Evolutionary conservation across 1,140 invertebrate species (phyloP).

Genomic region (Brachionus rotundiformis): DNA sequence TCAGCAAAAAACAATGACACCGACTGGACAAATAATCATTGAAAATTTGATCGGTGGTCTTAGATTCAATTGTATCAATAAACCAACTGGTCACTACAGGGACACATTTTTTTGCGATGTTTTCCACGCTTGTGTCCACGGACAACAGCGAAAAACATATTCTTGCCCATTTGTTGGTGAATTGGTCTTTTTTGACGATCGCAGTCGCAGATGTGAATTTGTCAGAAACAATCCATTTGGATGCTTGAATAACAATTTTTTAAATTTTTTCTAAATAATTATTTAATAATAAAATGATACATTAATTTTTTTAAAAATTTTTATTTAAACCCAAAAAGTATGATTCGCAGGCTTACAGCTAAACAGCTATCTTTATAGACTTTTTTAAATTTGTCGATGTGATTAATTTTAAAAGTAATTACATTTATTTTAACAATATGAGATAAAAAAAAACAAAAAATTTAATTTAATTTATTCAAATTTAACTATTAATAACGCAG

Average conservation of each 20-base stretch:
- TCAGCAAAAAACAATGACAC: slow-evolving; percentile 13
- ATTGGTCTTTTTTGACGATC: not conserved
- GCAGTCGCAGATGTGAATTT: not conserved
- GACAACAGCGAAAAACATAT: not conserved
- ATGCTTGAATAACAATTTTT: not conserved
- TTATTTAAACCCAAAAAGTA: no score
- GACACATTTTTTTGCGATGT: slow-evolving; percentile 2
- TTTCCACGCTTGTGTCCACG: not conserved
- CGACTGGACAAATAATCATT: not conserved
- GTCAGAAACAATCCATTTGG: slow-evolving; percentile 1
- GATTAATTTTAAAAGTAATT: not conserved
- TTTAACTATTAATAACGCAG: not conserved
- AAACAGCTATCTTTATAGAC: no score
- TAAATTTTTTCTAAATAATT: not conserved
- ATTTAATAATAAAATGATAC: no score
- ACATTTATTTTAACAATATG: not conserved
- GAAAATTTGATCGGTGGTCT: not conserved
- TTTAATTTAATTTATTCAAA: not conserved
- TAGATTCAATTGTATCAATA: not conserved
- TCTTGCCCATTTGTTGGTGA: not conserved
- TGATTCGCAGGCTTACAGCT: no score
- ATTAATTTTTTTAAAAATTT: no score
- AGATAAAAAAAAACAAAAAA: no score
- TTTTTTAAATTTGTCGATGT: no score
- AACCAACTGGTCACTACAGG: not conserved